Conservation (phyloP, 2,888 invertebrate genomes). For the Stenodema calcarata region DNA sequence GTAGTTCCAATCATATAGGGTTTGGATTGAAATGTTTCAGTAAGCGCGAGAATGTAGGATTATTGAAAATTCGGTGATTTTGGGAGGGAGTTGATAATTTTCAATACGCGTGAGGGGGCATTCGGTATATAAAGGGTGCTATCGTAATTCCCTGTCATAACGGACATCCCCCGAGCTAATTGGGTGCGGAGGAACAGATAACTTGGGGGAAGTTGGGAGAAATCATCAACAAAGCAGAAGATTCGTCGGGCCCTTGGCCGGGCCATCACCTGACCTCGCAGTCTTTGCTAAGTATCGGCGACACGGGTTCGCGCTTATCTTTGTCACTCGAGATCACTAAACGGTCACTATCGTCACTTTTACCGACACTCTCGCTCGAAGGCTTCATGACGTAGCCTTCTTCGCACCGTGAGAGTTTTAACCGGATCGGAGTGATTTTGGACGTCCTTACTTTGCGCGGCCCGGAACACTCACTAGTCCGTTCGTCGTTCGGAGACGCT, state of each 20-base stretch:
- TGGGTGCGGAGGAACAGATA: not conserved
- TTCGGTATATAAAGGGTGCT: no score
- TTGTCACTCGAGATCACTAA: slow-evolving; percentile 17
- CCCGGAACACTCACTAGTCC: slow-evolving; percentile 61
- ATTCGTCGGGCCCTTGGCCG: slow-evolving; percentile 8
- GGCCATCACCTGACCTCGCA: slow-evolving; percentile 86
- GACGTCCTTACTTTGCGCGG: slow-evolving; percentile 70
- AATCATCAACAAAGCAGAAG: not conserved
- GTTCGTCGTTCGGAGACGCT: slow-evolving; percentile 61
- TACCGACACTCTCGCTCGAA: slow-evolving; percentile 54
- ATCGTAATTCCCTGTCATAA: no score
- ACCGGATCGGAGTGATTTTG: slow-evolving; percentile 79
- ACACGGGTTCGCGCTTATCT: slow-evolving; percentile 35
- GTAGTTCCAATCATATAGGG: no score
- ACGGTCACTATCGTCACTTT: slow-evolving; percentile 23
- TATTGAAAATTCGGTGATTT: no score
- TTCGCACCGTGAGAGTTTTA: slow-evolving; percentile 82
- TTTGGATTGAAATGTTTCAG: no score
- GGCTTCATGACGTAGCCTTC: slow-evolving; percentile 71
- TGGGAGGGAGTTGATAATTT: no score
- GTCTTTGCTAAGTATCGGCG: slow-evolving; percentile 72
- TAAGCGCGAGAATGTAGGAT: no score
- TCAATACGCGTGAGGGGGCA: no score
- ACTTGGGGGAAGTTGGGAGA: not conserved
- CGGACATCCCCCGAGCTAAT: no score